phyloP scores from a whole-genome alignment of 2,888 invertebrate species.

The Oegoconia quadripuncta region DNA sequence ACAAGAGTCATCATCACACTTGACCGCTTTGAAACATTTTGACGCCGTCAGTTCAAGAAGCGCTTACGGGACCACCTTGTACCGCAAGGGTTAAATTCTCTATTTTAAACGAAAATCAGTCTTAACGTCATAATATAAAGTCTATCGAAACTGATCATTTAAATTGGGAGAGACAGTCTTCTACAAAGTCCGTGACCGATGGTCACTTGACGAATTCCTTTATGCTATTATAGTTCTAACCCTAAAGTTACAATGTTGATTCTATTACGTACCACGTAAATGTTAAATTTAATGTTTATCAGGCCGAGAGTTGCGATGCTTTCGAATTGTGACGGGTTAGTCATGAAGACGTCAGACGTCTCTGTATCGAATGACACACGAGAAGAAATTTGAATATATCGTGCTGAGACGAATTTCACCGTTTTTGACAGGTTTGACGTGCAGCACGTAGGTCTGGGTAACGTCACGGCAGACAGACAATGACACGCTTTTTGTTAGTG shows the following conservation, averaged over 20 bases:
- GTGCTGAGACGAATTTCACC: conserved; percentile 70
- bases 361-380: conserved; percentile 66
- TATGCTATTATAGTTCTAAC: conserved; percentile 28
- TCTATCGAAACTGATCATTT: conserved; percentile 11
- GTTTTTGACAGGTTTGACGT: conserved; percentile 60
- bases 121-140: conserved; percentile 23
- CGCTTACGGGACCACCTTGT: conserved; percentile 54
- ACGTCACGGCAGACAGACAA: conserved; percentile 32
- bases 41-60: conserved; percentile 62
- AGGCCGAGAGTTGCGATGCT: conserved; percentile 26
- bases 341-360: conserved; percentile 69
- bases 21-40: conserved; percentile 63
- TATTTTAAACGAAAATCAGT: conserved; percentile 20
- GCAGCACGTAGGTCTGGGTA: conserved; percentile 34
- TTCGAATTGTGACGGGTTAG: conserved; percentile 21
- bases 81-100: conserved; percentile 35
- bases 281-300: conserved; percentile 20
- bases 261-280: conserved; percentile 14
- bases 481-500: conserved; percentile 47
- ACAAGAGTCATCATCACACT: conserved; percentile 69
- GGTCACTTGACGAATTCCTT: conserved; percentile 68
- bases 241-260: conserved; percentile 12
- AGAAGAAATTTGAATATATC: conserved; percentile 61
- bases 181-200: conserved; percentile 54
- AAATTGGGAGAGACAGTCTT: conserved; percentile 32